A percentile compares a stretch with the other conserved stretches of the same genome.
phyloP scores from a whole-genome alignment of 2,113 vertebrate species.

The human region DNA sequence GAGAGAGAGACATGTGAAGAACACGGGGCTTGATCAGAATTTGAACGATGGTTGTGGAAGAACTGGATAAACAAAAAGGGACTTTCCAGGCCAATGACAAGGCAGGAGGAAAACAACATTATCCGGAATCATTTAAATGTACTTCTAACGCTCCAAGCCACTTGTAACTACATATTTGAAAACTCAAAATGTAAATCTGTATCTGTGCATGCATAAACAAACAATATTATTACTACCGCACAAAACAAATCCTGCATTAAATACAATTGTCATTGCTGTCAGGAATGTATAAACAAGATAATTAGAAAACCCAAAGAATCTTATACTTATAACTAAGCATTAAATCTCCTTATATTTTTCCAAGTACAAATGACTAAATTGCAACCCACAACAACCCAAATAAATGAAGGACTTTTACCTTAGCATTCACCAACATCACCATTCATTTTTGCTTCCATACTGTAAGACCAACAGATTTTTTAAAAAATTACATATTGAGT shows the following conservation, averaged over 20 bases:
- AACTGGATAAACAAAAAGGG: neutral
- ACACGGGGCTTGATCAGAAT: neutral
- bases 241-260: neutral
- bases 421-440: neutral
- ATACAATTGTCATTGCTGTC: neutral
- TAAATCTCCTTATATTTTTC: neutral
- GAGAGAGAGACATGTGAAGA: neutral
- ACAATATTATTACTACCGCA: neutral
- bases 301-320: neutral
- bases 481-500: neutral
- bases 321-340: neutral
- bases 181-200: neutral
- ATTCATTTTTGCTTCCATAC: neutral
- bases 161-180: neutral
- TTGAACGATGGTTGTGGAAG: neutral
- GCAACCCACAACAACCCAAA: neutral
- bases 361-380: neutral
- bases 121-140: neutral
- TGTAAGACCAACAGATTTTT: neutral
- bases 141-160: neutral
- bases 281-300: neutral
- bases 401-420: slow-evolving; percentile 64
- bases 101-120: neutral
- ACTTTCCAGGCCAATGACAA: neutral
- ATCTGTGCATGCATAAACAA: neutral